Base-by-base conservation (phyloP, 2,888 invertebrate genomes). In the Pyrrhia umbra region DNA sequence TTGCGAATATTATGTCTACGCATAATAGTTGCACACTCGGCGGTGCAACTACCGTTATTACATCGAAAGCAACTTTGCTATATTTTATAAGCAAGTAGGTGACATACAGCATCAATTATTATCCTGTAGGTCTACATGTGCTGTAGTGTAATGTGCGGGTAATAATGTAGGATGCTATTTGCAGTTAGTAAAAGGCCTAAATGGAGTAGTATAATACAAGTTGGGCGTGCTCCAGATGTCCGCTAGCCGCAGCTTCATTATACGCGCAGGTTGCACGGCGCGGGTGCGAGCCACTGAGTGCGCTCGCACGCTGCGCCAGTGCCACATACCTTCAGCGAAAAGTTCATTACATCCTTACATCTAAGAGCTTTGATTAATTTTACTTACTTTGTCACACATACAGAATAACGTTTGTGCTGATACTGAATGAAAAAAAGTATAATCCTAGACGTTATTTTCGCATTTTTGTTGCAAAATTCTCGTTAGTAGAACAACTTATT, bases 241-340 rank as follows among this genome's bases (percentile, higher is more conserved):
- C 46, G 15, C 43, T 46, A 42, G 57, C 50, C 46, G 54, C 23
- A 27, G 43, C 42, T 58, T 63, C 47, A 72, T 55, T 25, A 72
- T 68, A 63, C 54, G 37, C 10, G 40, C 54, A 39, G 57, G 57
- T 65, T 20, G 25, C 45, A 52, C 37, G 21, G 40, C 18, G 54
- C 21, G 40, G 56, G 23, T n/a, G 42, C 40, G 16, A 6, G 4
- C n/a, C 2, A 13, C n/a, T 4, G 15, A 0, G 30, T 9, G 27
- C 10, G 30, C 30, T 13, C 8, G 2, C 27, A 27, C 27, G 9
- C 27, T 27, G 27, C 27, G 9, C 9, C 27, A 9, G 23, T 23
- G n/a, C n/a, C n/a, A n/a, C n/a, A n/a, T n/a, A n/a, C n/a, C n/a
- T n/a, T n/a, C n/a, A n/a, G n/a, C n/a, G n/a, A n/a, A n/a, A n/a